These are phyloP conservation scores for Thymelicus sylvestris DNA, from an alignment of 2,888 invertebrate genomes.

Conservation along the genomic window DNA sequence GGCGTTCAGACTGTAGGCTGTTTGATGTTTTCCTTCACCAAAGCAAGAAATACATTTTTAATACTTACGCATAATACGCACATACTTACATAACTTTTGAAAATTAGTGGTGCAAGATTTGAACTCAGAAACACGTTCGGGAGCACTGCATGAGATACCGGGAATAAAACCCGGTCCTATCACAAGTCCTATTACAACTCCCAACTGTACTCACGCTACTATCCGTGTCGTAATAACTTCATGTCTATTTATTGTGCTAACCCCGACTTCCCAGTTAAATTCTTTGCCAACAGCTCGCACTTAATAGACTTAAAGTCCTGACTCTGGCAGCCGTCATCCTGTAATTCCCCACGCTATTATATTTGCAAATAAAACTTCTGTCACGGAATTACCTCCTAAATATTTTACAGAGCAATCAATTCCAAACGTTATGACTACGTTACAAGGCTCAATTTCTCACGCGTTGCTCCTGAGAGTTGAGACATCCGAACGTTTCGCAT, in stretches of 20 bases:
- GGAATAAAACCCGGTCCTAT: too few relatives aligned
- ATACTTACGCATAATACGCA: too few relatives aligned
- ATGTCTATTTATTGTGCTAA: background rate
- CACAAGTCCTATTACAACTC: too few relatives aligned
- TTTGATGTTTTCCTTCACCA: too few relatives aligned
- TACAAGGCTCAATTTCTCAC: background rate
- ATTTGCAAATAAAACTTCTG: constrained; percentile 27
- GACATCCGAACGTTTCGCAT: constrained; percentile 8
- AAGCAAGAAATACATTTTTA: too few relatives aligned
- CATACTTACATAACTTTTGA: too few relatives aligned
- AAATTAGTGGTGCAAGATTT: too few relatives aligned
- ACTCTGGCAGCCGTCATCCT: constrained; percentile 3
- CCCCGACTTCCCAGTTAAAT: constrained; percentile 23
- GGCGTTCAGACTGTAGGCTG: too few relatives aligned
- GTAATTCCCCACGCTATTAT: constrained; percentile 18
- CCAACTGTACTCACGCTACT: too few relatives aligned
- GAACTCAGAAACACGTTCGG: too few relatives aligned
- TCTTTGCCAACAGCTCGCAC: constrained; percentile 7
- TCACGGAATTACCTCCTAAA: constrained; percentile 6
- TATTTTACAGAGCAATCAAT: background rate
- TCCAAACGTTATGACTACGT: background rate
- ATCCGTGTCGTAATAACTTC: background rate
- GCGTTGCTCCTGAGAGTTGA: background rate
- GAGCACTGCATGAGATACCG: too few relatives aligned
- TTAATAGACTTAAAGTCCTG: constrained; percentile 5